Conservation (phyloP, 2,888 invertebrate species). For the Diarsia dahlii region DNA sequence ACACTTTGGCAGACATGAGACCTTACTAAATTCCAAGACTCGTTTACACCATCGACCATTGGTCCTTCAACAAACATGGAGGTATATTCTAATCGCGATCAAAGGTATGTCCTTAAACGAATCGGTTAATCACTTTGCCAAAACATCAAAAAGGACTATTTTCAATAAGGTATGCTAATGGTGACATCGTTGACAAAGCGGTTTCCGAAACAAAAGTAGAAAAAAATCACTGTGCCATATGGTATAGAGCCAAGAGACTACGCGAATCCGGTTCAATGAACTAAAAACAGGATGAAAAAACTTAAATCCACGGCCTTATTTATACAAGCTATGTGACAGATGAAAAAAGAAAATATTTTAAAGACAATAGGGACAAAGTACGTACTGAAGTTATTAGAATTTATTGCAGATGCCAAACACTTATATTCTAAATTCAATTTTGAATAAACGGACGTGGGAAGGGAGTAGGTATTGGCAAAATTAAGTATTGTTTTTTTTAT, state of each 20-base stretch:
- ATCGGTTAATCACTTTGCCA: not conserved
- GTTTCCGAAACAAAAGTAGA: conserved; percentile 14
- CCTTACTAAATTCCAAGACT: not conserved
- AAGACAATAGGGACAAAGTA: conserved; percentile 3
- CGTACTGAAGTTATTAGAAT: not conserved
- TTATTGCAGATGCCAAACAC: not conserved
- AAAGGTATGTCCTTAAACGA: not conserved
- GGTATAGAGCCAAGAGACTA: conserved; percentile 69
- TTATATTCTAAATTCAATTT: not conserved
- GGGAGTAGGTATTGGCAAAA: too few species aligned
- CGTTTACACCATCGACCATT: not conserved
- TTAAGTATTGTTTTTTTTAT: not conserved
- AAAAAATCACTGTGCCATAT: conserved; percentile 11
- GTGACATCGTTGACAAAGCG: conserved; percentile 10
- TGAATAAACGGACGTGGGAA: not conserved
- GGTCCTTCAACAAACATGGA: not conserved
- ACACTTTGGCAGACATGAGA: too few species aligned
- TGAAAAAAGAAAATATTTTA: conserved; percentile 33
- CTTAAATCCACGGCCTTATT: conserved; percentile 10
- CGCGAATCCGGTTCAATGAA: conserved; percentile 81
- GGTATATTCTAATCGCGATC: not conserved
- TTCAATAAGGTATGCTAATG: not conserved
- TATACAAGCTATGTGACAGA: not conserved
- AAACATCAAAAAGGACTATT: not conserved
- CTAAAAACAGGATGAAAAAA: conserved; percentile 60